Base-by-base conservation (phyloP, 2,797 vertebrate species). In the Hoplostethus mediterraneus region DNA sequence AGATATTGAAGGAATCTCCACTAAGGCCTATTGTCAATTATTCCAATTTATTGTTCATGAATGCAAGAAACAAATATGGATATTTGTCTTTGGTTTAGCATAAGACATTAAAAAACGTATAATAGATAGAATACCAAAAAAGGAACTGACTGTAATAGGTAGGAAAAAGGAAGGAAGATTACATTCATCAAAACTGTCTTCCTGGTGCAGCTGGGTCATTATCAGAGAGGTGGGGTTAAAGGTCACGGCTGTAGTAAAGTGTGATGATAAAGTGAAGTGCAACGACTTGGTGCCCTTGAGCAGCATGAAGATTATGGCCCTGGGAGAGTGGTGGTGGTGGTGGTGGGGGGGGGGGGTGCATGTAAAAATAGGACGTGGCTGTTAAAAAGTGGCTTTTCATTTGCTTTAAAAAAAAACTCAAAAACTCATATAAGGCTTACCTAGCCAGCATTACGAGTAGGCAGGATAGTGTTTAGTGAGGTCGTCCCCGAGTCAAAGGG, bases 211-310 rank as follows among this genome's bases (percentile, higher is more conserved):
- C 28, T 51, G 44, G 38, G 25, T 10, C 61, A 66, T 59, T 25
- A 44, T 28, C 28, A 25, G 44, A 68, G 44, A 38, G 44, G 21
- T 55, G 31, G 57, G 55, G 17, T 2, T 36, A 14, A 45, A 62
- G 73, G 68, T 73, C 63, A 71, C 28, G 28, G 30, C 44, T 56
- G 40, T 55, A 58, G 53, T 67, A 45, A 49, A 63, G 51, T 36
- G 56, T 13, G 44, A 11, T 33, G 33, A 38, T 11, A 12, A 4
- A 44, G 28, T 14, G 38, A 42, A 28, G 14, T 13, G 42, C 52
- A 36, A 25, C 42, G 47, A 42, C 9, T 11, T 25, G 4, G 55
- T 59, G 40, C n/a, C 17, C 56, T 45, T 55, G 56, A 38, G 33
- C n/a, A 44, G 36, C 28, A 38, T 2, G 11, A 21, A 25, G 14